A percentile compares a stretch with the other conserved stretches of the same genome.
Evolutionary conservation across 2,113 vertebrate genomes (phyloP).

Genomic region (Panthera tigris): DNA sequence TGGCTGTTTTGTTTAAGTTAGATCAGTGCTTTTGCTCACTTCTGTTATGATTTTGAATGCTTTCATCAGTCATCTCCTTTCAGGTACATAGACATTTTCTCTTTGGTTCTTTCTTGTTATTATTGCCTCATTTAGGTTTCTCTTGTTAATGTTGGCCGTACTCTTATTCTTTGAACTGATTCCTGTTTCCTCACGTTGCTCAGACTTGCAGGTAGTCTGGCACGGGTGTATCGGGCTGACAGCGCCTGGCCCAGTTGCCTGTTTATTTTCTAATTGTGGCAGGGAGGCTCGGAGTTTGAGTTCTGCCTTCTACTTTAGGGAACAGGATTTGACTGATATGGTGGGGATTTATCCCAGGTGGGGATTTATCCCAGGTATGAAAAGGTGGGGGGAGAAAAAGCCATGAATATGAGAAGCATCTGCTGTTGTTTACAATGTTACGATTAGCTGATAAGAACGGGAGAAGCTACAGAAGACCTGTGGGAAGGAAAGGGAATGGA

Average conservation of each 20-base stretch:
- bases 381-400: not conserved
- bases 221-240: not conserved
- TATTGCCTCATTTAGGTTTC: not conserved
- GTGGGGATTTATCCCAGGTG: not conserved
- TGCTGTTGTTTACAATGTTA: not conserved
- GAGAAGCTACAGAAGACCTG: not conserved
- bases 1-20: constrained; percentile 3
- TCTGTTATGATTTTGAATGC: not conserved
- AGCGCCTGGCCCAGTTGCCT: not conserved
- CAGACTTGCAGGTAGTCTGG: not conserved
- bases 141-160: not conserved
- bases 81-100: not conserved
- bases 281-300: not conserved
- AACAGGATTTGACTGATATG: not conserved
- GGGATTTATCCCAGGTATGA: not conserved
- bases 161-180: not conserved
- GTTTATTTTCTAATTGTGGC: not conserved
- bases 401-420: not conserved
- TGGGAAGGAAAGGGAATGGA: not conserved
- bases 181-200: not conserved
- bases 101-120: not conserved
- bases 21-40: not conserved
- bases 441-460: not conserved
- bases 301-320: not conserved
- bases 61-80: not conserved